phyloP scores from a whole-genome alignment of 2,113 vertebrate species.

The Caloenas nicobarica region DNA sequence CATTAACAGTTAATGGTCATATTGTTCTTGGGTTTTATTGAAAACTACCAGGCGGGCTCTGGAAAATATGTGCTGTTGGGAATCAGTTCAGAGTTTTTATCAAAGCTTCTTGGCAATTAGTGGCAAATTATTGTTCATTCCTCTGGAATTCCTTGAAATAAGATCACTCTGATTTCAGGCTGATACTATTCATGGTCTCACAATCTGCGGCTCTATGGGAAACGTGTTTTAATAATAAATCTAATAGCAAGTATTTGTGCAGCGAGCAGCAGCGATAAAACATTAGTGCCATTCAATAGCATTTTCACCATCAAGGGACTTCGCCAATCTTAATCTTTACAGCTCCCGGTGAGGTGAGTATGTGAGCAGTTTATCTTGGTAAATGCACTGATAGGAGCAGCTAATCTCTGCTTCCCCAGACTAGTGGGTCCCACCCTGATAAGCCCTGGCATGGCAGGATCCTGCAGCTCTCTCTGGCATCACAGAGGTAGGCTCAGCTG shows the following conservation, averaged over 20 bases:
- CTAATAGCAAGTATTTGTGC: slow-evolving; percentile 11
- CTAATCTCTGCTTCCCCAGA: not conserved
- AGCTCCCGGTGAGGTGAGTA: not conserved
- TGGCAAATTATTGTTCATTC: slow-evolving; percentile 41
- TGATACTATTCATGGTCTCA: not conserved
- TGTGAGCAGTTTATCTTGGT: not conserved
- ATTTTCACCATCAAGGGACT: not conserved
- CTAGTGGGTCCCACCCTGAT: not conserved
- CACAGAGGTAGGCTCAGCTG: rapidly evolving
- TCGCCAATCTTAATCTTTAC: not conserved
- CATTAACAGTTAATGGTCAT: slow-evolving; percentile 24
- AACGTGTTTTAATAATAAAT: slow-evolving; percentile 31
- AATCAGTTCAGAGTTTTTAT: slow-evolving; percentile 48
- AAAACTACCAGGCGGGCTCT: slow-evolving; percentile 16
- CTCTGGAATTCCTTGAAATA: slow-evolving; percentile 49
- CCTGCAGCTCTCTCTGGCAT: rapidly evolving
- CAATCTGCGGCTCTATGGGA: not conserved
- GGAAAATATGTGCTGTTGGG: slow-evolving; percentile 35
- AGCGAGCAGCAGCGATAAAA: not conserved
- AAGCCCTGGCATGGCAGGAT: rapidly evolving
- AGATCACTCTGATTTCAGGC: slow-evolving; percentile 36
- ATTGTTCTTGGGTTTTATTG: slow-evolving; percentile 42
- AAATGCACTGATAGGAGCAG: not conserved
- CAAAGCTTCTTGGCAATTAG: slow-evolving; percentile 45
- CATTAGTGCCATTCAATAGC: rapidly evolving